These are phyloP conservation scores for Linurgus olivaceus DNA, from an alignment of 2,797 vertebrate genomes.

Conservation along the genomic window DNA sequence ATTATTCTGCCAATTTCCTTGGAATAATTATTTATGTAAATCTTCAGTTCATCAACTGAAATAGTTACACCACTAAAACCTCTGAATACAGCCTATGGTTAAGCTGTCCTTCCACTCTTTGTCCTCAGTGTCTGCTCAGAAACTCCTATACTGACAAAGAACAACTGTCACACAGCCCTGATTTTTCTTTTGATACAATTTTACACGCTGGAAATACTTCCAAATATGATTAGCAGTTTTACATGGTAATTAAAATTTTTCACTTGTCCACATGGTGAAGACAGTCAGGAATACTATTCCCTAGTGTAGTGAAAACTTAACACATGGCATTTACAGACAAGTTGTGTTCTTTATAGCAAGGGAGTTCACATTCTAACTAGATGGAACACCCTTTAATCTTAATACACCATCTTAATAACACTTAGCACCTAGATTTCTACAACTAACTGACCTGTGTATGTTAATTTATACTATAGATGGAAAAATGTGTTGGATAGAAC, in stretches of 20 bases:
- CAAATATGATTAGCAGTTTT: background rate
- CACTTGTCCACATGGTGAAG: background rate
- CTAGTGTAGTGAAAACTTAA: background rate
- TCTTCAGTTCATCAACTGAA: background rate
- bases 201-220: background rate
- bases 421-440: background rate
- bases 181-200: background rate
- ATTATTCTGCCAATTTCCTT: background rate
- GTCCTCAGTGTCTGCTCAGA: background rate
- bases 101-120: background rate
- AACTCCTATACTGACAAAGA: background rate
- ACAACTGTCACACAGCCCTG: background rate
- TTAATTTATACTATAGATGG: background rate
- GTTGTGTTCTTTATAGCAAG: background rate
- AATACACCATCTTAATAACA: background rate
- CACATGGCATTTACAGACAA: accelerated
- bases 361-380: background rate
- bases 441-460: background rate
- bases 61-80: background rate
- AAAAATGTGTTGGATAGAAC: background rate
- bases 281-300: background rate
- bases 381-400: background rate
- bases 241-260: background rate
- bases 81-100: background rate
- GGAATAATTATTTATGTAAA: background rate